These are phyloP conservation scores for Carcharodon carcharias DNA, from an alignment of 2,797 vertebrate genomes.

Conservation along the genomic window DNA sequence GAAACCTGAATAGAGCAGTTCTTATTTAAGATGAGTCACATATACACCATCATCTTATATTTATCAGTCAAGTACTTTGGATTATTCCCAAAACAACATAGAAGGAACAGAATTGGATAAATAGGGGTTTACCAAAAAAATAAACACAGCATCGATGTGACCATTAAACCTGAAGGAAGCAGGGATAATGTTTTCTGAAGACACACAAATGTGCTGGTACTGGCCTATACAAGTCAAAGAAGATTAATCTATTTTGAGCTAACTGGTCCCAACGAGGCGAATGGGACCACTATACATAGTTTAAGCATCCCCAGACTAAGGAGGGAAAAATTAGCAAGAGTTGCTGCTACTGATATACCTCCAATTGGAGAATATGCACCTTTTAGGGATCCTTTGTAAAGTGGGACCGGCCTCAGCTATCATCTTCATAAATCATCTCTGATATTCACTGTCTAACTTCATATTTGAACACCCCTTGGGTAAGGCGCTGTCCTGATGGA, in stretches of 20 bases:
- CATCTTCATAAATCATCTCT: neutral
- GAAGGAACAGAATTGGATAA: neutral
- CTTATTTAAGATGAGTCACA: neutral
- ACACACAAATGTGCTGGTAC: neutral
- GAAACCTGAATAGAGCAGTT: neutral
- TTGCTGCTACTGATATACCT: neutral
- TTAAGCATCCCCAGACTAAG: neutral
- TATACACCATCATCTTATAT: neutral
- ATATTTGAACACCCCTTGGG: neutral
- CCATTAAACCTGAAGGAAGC: neutral
- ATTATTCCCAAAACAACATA: constrained; percentile 5
- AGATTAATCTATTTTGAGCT: neutral
- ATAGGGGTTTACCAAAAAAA: neutral
- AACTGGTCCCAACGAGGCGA: neutral
- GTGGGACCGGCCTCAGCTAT: neutral
- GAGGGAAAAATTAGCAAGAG: neutral
- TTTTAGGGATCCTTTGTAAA: neutral
- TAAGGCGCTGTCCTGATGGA: neutral
- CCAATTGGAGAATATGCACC: neutral
- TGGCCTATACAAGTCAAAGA: neutral
- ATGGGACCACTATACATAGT: neutral
- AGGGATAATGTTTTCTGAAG: neutral
- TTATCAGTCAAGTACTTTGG: neutral
- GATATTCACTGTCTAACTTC: neutral
- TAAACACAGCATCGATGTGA: neutral